Conservation (phyloP, 2,888 invertebrate species). For the Ophion costatus region DNA sequence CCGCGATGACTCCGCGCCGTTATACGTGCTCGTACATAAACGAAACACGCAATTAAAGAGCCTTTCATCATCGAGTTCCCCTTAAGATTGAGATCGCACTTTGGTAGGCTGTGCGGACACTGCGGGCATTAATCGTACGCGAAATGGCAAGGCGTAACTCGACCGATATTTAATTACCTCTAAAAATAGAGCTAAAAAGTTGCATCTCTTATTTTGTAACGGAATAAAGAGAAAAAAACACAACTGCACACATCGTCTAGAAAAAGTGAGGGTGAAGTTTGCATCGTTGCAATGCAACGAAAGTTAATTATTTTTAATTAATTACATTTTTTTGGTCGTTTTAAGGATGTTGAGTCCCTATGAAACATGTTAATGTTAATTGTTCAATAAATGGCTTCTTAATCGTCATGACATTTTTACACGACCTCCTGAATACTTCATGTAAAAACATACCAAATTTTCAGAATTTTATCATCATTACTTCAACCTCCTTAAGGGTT, state of each 20-base stretch:
- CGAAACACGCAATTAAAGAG: constrained; percentile 41
- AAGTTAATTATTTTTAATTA: no score
- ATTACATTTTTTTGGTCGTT: no score
- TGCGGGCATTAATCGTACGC: constrained; percentile 11
- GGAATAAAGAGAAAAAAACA: background rate
- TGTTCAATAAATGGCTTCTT: no score
- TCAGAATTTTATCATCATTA: no score
- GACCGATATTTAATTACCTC: background rate
- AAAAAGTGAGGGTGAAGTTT: background rate
- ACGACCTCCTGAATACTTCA: no score
- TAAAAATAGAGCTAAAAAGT: background rate
- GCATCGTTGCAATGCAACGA: no score
- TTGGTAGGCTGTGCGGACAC: background rate
- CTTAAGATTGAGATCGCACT: constrained; percentile 28
- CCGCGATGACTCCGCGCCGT: constrained; percentile 27
- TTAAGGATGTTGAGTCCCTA: no score
- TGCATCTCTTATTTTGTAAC: background rate
- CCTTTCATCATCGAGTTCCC: constrained; percentile 17
- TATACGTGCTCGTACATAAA: constrained; percentile 8
- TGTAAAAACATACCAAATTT: no score
- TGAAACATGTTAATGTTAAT: no score
- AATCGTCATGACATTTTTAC: no score
- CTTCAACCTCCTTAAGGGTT: no score
- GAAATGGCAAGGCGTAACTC: background rate
- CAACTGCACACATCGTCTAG: background rate